Evolutionary conservation across 2,888 invertebrate genomes (phyloP).

Genomic region (Cryptocephalus moraei): DNA sequence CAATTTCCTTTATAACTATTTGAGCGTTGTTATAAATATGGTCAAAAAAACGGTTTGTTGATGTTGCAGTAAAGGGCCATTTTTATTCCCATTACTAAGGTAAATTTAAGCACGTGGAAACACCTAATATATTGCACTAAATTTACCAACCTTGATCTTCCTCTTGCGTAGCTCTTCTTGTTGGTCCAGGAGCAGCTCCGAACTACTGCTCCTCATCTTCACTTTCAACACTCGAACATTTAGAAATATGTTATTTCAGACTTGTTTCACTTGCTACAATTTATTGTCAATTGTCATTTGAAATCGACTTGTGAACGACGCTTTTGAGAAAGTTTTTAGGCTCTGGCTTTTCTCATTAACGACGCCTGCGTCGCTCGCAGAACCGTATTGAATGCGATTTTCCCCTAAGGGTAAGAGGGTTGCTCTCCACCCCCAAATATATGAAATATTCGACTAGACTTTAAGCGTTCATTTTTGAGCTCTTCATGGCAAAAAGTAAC

Average conservation of each 20-base stretch:
- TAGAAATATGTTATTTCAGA: neutral
- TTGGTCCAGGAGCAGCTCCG: conserved; percentile 66
- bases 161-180: conserved; percentile 58
- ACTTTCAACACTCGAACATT: conserved; percentile 32
- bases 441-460: too few relatives aligned
- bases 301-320: neutral
- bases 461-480: too few relatives aligned
- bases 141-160: conserved; percentile 40
- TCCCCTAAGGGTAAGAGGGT: too few relatives aligned
- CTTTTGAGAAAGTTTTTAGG: neutral
- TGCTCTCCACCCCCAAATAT: too few relatives aligned
- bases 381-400: too few relatives aligned
- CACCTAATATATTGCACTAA: neutral
- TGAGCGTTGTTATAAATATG: too few relatives aligned
- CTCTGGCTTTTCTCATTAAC: neutral
- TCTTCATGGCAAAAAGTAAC: too few relatives aligned
- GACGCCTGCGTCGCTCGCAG: neutral
- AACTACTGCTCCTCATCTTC: conserved; percentile 63
- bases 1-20: too few relatives aligned
- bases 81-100: neutral
- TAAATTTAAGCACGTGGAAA: neutral
- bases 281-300: neutral
- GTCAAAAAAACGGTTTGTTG: too few relatives aligned
- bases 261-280: neutral
- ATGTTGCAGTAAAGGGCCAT: too few relatives aligned